Evolutionary conservation across 2,888 invertebrate species (phyloP).

Genomic region (Drosophila testacea): DNA sequence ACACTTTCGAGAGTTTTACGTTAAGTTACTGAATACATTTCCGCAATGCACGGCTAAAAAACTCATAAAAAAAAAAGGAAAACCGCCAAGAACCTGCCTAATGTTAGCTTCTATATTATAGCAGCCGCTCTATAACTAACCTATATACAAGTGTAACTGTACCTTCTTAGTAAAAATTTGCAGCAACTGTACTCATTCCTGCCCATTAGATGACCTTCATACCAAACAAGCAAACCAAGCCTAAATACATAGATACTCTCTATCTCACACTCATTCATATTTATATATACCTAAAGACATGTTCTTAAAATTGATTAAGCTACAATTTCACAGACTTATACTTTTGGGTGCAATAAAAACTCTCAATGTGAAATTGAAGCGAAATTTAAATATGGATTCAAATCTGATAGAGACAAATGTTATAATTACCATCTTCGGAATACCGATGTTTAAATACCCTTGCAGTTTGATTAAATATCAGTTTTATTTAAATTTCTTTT

Average conservation of each 20-base stretch:
- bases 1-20: slow-evolving; percentile 39
- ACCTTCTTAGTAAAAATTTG: slow-evolving; percentile 74
- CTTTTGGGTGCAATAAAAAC: not conserved
- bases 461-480: not conserved
- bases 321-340: not conserved
- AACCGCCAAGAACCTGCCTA: slow-evolving; percentile 62
- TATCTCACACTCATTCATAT: slow-evolving; percentile 29
- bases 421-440: not conserved
- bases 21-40: slow-evolving; percentile 37
- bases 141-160: slow-evolving; percentile 72
- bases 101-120: slow-evolving; percentile 59
- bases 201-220: slow-evolving; percentile 78
- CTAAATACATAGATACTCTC: slow-evolving; percentile 4
- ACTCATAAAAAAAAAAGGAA: slow-evolving; percentile 9
- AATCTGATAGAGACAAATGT: not conserved
- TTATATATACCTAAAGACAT: not conserved
- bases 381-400: not conserved
- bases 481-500: not conserved
- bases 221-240: slow-evolving; percentile 19
- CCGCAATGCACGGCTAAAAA: slow-evolving; percentile 25
- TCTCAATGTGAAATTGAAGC: not conserved
- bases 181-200: slow-evolving; percentile 78
- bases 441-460: slow-evolving; percentile 5
- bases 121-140: slow-evolving; percentile 58
- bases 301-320: not conserved